Conservation (phyloP, 2,888 invertebrate genomes). For the Syrphus vitripennis region DNA sequence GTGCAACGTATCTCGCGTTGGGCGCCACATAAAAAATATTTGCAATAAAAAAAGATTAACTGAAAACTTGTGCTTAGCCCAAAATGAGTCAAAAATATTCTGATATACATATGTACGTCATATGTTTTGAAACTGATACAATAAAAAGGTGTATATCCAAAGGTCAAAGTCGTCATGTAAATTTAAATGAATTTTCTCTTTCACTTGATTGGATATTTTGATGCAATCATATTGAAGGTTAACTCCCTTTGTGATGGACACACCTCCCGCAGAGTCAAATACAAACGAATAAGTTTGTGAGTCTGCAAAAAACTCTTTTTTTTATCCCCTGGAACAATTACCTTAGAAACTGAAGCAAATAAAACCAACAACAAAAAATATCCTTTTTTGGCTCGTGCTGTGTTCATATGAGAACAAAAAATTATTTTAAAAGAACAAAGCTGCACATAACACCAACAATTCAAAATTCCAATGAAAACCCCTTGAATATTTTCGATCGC, state of each 20-base stretch:
- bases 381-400: slow-evolving; percentile 64
- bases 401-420: slow-evolving; percentile 38
- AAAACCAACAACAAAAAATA: background rate
- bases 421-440: slow-evolving; percentile 21
- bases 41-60: too few species aligned
- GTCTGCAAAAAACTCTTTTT: slow-evolving; percentile 14
- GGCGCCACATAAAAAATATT: too few species aligned
- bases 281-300: background rate
- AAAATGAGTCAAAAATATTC: too few species aligned
- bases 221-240: slow-evolving; percentile 14
- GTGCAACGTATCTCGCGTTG: too few species aligned
- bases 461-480: slow-evolving; percentile 3
- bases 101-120: too few species aligned
- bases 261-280: slow-evolving; percentile 37
- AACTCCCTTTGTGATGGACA: slow-evolving; percentile 8
- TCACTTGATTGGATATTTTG: slow-evolving; percentile 4
- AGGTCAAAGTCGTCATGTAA: background rate
- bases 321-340: background rate
- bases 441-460: slow-evolving; percentile 31
- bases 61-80: too few species aligned
- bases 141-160: background rate
- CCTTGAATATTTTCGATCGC: slow-evolving; percentile 7
- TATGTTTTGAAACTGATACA: background rate
- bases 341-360: slow-evolving; percentile 1
- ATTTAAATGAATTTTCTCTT: background rate